Evolutionary conservation across 2,888 invertebrate genomes (phyloP).

Genomic region (Clusia tigrina): DNA sequence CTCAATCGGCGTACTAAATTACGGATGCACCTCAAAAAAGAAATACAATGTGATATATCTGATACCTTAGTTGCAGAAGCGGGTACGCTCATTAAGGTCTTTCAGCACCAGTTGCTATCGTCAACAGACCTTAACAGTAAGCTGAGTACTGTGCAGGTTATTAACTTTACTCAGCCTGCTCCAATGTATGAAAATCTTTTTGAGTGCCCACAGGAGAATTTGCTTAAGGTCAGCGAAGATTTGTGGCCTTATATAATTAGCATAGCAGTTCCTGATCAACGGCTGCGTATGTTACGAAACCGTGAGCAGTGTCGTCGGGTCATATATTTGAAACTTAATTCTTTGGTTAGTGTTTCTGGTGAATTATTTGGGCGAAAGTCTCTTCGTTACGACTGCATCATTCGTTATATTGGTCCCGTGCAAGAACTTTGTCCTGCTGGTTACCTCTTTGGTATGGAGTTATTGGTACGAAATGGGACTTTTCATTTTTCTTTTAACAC

Average conservation of each 20-base stretch:
- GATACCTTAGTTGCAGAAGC: constrained; percentile 35
- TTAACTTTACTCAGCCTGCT: constrained; percentile 45
- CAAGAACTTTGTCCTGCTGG: constrained; percentile 66
- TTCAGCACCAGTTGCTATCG: constrained; percentile 28
- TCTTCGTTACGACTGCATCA: constrained; percentile 59
- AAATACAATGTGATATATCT: constrained; percentile 27
- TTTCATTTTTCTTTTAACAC: no score
- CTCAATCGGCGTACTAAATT: constrained; percentile 37
- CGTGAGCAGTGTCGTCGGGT: constrained; percentile 64
- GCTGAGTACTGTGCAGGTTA: constrained; percentile 47
- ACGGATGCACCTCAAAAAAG: constrained; percentile 33
- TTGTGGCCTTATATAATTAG: constrained; percentile 68
- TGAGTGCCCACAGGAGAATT: constrained; percentile 46
- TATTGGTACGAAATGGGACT: constrained; percentile 65
- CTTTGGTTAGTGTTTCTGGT: constrained; percentile 62
- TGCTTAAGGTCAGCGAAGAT: constrained; percentile 48
- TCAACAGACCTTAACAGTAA: constrained; percentile 32
- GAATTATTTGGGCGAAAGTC: constrained; percentile 50
- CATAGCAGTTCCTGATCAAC: constrained; percentile 66
- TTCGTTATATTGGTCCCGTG: constrained; percentile 67
- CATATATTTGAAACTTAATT: constrained; percentile 45
- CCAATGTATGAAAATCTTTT: constrained; percentile 52
- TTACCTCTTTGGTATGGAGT: constrained; percentile 68
- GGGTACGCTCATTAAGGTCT: constrained; percentile 48
- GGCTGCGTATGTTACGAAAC: constrained; percentile 66